Conservation (phyloP, 2,113 vertebrate species). For the Craseonycteris thonglongyai region DNA sequence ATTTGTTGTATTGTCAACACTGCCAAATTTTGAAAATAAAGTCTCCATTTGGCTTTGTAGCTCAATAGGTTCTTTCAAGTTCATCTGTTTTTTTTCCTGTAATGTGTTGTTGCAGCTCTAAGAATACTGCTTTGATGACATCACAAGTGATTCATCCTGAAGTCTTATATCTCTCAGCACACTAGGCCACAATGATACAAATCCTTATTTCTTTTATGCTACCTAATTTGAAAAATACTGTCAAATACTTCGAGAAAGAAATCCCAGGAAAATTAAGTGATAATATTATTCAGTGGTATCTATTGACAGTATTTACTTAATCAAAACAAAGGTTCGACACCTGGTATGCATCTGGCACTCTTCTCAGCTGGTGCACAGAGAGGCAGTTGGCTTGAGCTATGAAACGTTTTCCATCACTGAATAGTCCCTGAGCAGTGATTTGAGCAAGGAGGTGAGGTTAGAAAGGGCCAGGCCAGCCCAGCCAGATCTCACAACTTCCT, state of each 20-base stretch:
- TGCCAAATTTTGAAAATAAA: background rate
- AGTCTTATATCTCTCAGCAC: background rate
- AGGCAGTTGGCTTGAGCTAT: background rate
- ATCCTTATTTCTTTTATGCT: background rate
- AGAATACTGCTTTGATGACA: background rate
- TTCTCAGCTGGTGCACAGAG: background rate
- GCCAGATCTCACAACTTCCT: background rate
- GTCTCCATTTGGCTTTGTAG: background rate
- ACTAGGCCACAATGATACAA: background rate
- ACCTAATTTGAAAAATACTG: conserved; percentile 52
- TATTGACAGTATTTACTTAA: conserved; percentile 56
- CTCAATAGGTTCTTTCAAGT: background rate
- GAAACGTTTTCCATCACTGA: background rate
- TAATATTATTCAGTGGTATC: conserved; percentile 59
- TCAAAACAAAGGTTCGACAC: conserved; percentile 56
- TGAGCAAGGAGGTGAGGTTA: background rate
- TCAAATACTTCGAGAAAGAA: conserved; percentile 41
- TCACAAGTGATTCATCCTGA: background rate
- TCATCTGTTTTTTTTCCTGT: background rate
- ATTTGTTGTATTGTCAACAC: conserved; percentile 14
- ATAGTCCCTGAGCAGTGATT: background rate
- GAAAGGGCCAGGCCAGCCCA: background rate
- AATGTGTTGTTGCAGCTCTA: background rate
- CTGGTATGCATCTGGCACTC: conserved; percentile 12
- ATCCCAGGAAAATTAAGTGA: conserved; percentile 29